Base-by-base conservation (phyloP, 2,113 vertebrate genomes). In the Crotalus tigris region DNA sequence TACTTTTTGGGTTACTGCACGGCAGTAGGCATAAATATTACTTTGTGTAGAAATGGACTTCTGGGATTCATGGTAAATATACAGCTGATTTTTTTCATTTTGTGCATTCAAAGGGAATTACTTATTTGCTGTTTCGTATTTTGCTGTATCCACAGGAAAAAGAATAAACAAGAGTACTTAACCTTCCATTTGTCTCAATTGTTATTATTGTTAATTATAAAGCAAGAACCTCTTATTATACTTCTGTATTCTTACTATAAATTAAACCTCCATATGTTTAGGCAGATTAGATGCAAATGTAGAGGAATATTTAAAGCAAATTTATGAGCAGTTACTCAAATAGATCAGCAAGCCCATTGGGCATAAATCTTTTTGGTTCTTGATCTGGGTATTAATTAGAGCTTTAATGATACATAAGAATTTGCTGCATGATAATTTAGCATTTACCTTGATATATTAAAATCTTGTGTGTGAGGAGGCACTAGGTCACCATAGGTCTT, bases 131-230 rank as follows among this genome's bases (percentile, higher is more conserved):
- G 19, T 33, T 15, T 90, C 33, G 10, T n/a, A 2, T 23, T 92
- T 3, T 86, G n/a, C 44, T 87, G 3, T 39, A 88, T 3, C 23
- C 51, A 85, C 33, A 59, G 81, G 29, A 13, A 90, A 90, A 11
- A 59, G 8, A 92, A 85, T 69, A 51, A 90, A 53, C 53, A 90
- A 90, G 55, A 46, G 33, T 11, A 13, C 54, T 88, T 49, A 69
- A 55, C 46, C n/a, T 49, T 12, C 39, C 44, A 90, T 46, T 81
- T 81, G n/a, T 81, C 15, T 81, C 69, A 39, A n/a, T 33, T 92
- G 64, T 54, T 10, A 85, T 88, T 91, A 46, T 69, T 17, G 24
- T 91, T 91, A 94, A 94, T 51, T 85, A 92, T 91, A 94, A 87
- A 39, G 44, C 2, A 53, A n/a, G n/a, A 85, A 58, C 53, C 21